Percentiles rank a stretch among this genome's conserved stretches.
Evolutionary conservation across 2,113 vertebrate genomes (phyloP).

Genomic region (Pagrus major): DNA sequence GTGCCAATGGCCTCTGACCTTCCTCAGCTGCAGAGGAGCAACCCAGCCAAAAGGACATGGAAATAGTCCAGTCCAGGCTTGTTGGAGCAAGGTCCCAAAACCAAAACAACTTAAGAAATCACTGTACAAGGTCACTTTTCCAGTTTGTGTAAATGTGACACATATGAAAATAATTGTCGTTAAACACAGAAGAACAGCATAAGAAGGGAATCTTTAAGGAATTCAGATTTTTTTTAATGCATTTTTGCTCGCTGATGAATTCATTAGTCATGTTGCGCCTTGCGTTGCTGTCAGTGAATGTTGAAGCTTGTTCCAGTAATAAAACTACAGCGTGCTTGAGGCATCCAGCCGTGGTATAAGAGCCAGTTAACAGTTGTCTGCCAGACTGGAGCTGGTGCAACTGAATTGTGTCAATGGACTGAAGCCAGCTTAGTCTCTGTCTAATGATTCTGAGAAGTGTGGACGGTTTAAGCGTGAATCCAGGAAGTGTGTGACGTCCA

Average conservation of each 20-base stretch:
- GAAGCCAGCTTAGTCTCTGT: conserved; percentile 35
- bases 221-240: background rate
- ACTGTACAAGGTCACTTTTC: background rate
- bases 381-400: conserved; percentile 20
- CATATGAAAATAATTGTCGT: background rate
- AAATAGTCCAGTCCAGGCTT: conserved; percentile 17
- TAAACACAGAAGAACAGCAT: background rate
- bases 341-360: conserved; percentile 7
- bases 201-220: background rate
- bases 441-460: conserved; percentile 31
- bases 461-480: conserved; percentile 45
- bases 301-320: background rate
- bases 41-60: conserved; percentile 33
- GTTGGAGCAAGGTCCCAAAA: conserved; percentile 1
- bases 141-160: background rate
- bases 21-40: conserved; percentile 44
- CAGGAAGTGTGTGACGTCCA: conserved; percentile 53
- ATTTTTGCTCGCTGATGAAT: background rate
- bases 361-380: background rate
- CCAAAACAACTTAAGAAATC: background rate
- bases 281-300: background rate
- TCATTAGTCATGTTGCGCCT: background rate
- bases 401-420: conserved; percentile 45
- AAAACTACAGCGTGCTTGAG: conserved; percentile 3
- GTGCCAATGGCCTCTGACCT: conserved; percentile 42